These are phyloP conservation scores for Psephotus haematonotus DNA, from an alignment of 2,113 vertebrate species.

Conservation along the genomic window DNA sequence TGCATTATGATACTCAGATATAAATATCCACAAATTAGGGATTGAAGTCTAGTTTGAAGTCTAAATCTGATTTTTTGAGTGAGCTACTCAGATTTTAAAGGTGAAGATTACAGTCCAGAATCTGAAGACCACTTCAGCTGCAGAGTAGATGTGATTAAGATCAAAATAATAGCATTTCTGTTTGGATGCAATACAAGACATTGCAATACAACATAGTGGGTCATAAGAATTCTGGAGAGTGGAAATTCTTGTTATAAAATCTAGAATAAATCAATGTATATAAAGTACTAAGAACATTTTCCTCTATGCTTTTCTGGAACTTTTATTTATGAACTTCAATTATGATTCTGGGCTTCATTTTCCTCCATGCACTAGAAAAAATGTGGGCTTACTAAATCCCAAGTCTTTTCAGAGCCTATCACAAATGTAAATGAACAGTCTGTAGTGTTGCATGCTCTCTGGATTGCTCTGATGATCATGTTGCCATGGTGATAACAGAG, in stretches of 20 bases:
- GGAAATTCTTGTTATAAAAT: not conserved
- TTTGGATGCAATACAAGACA: not conserved
- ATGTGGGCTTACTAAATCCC: conserved; percentile 46
- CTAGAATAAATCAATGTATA: not conserved
- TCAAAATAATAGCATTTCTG: not conserved
- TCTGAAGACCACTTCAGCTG: not conserved
- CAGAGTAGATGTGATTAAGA: not conserved
- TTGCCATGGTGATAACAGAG: conserved; percentile 74
- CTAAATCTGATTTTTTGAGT: not conserved
- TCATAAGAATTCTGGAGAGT: not conserved
- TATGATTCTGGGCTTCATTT: not conserved
- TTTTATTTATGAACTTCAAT: not conserved
- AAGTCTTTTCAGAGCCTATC: conserved; percentile 48
- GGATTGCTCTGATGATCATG: conserved; percentile 63
- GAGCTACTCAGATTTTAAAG: not conserved
- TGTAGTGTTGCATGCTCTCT: conserved; percentile 24
- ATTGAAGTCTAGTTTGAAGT: not conserved
- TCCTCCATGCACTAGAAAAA: not conserved
- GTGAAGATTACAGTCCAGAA: not conserved
- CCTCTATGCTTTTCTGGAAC: not conserved
- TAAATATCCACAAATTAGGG: not conserved
- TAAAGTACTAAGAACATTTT: not conserved
- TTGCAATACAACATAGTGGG: not conserved
- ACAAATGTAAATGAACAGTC: conserved; percentile 70
- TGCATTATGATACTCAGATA: not conserved